Conservation (phyloP, 2,797 vertebrate genomes). For the Coendou prehensilis region DNA sequence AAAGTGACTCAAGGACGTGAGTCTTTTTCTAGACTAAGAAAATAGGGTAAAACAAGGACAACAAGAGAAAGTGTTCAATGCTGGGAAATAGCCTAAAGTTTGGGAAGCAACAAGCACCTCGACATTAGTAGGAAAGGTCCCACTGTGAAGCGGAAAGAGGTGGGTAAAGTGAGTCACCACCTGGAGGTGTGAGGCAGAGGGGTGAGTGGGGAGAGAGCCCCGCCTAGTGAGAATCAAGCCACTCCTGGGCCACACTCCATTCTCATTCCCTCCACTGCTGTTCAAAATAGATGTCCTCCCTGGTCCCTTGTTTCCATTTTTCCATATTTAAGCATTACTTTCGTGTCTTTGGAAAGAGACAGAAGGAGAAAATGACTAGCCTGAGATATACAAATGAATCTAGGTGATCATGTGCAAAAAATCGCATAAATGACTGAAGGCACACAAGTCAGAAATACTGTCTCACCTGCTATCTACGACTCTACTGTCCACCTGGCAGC, state of each 20-base stretch:
- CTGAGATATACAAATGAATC: not conserved
- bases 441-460: not conserved
- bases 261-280: not conserved
- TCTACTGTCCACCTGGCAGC: accelerated
- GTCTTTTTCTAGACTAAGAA: not conserved
- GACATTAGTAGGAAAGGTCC: accelerated
- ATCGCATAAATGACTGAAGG: not conserved
- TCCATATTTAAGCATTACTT: not conserved
- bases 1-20: accelerated
- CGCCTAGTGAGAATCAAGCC: accelerated
- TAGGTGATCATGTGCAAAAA: not conserved
- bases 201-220: not conserved
- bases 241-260: accelerated
- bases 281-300: not conserved
- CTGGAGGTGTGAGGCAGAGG: accelerated
- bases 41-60: accelerated
- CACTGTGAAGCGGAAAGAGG: not conserved
- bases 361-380: not conserved
- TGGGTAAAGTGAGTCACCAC: accelerated
- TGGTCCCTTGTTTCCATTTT: not conserved
- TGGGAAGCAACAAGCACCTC: accelerated
- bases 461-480: accelerated
- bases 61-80: not conserved
- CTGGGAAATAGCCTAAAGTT: accelerated
- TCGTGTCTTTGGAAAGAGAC: not conserved